Percentiles rank a stretch among this genome's conserved stretches.
Evolutionary conservation across 2,888 invertebrate genomes (phyloP).

Genomic region (Nephrotoma appendiculata): DNA sequence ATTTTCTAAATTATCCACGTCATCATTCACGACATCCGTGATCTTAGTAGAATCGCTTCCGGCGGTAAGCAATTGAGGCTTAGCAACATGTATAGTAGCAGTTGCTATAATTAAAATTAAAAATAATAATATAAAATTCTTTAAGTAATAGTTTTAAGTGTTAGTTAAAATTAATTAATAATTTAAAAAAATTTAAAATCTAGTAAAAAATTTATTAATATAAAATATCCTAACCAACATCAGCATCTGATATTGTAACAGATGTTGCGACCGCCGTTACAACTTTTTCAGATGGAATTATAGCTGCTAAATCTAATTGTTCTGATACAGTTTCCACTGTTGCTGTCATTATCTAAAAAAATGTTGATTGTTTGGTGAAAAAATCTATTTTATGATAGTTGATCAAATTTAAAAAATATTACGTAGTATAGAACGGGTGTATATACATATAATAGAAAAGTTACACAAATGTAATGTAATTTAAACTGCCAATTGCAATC

Average conservation of each 20-base stretch:
- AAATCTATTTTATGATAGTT: not conserved
- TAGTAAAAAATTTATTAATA: not conserved
- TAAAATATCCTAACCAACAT: slow-evolving; percentile 50
- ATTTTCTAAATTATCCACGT: slow-evolving; percentile 48
- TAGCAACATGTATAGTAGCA: slow-evolving; percentile 58
- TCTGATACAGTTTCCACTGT: slow-evolving; percentile 90
- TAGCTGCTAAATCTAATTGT: slow-evolving; percentile 75
- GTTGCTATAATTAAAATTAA: slow-evolving; percentile 33
- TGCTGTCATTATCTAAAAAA: slow-evolving; percentile 76
- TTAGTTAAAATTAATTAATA: not conserved
- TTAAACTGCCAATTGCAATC: not conserved
- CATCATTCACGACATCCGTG: slow-evolving; percentile 48
- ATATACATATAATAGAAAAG: not conserved
- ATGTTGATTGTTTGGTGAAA: not conserved
- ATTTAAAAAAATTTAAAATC: not conserved
- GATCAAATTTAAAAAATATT: not conserved
- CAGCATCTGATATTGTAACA: slow-evolving; percentile 75
- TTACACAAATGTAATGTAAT: not conserved
- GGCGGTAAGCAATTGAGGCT: slow-evolving; percentile 60
- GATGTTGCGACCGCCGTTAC: slow-evolving; percentile 73
- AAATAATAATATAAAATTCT: not conserved
- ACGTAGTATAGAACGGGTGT: not conserved
- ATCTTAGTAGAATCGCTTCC: slow-evolving; percentile 32
- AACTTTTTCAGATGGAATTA: slow-evolving; percentile 61
- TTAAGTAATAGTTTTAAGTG: not conserved